A percentile compares a stretch with the other conserved stretches of the same genome.
Evolutionary conservation across 2,888 invertebrate species (phyloP).

Genomic region (Taphrorychus bicolor): DNA sequence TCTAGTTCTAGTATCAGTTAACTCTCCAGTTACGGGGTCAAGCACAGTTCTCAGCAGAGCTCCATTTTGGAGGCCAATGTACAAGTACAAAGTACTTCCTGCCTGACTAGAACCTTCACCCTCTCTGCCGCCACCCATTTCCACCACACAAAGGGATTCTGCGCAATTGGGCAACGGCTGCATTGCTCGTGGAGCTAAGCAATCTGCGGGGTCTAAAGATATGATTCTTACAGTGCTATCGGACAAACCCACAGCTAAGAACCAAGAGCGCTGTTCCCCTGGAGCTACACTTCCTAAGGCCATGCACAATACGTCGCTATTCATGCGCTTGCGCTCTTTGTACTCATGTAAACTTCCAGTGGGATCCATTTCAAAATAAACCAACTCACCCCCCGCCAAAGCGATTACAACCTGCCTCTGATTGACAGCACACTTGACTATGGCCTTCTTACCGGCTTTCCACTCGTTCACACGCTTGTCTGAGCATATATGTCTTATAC

Average conservation of each 20-base stretch:
- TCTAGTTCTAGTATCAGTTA: slow-evolving; percentile 95
- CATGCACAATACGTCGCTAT: slow-evolving; percentile 98
- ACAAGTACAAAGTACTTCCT: slow-evolving; percentile 80
- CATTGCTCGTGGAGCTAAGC: slow-evolving; percentile 93
- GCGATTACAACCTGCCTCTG: slow-evolving; percentile 98
- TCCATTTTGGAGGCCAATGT: slow-evolving; percentile 97
- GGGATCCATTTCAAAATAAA: slow-evolving; percentile 99
- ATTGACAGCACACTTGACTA: slow-evolving; percentile 98
- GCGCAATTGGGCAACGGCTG: slow-evolving; percentile 96
- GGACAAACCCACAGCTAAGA: slow-evolving; percentile 93
- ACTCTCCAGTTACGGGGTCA: slow-evolving; percentile 94
- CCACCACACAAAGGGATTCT: slow-evolving; percentile 96
- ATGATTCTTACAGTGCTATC: slow-evolving; percentile 98
- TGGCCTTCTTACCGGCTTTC: slow-evolving; percentile 97
- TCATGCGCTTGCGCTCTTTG: slow-evolving; percentile 95
- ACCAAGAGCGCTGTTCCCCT: slow-evolving; percentile 94
- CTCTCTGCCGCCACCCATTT: slow-evolving; percentile 73
- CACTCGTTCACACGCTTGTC: slow-evolving; percentile 99
- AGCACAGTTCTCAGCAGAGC: slow-evolving; percentile 91
- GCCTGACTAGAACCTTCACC: slow-evolving; percentile 68
- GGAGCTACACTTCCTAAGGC: slow-evolving; percentile 93
- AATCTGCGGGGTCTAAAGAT: slow-evolving; percentile 96
- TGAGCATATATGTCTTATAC: slow-evolving; percentile 96
- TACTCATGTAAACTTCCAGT: slow-evolving; percentile 98
- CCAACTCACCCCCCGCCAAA: slow-evolving; percentile 94